A percentile compares a stretch with the other conserved stretches of the same genome.
Evolutionary conservation across 2,888 invertebrate genomes (phyloP).

Genomic region (Thereva unica): DNA sequence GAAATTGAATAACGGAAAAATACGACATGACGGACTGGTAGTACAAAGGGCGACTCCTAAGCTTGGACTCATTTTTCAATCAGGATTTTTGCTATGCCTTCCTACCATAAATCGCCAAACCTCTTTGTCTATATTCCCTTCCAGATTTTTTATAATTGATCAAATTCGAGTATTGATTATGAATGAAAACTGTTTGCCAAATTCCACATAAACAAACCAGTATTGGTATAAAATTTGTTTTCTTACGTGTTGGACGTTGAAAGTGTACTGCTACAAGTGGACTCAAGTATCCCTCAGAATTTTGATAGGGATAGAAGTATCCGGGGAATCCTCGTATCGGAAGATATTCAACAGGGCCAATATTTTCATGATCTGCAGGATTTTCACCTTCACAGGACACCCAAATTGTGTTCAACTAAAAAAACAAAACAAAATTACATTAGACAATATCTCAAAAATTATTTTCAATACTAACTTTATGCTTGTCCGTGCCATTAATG

Average conservation of each 20-base stretch:
- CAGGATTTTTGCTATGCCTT: too few species aligned
- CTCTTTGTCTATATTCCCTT: too few species aligned
- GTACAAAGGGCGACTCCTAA: too few species aligned
- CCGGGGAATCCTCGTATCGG: constrained; percentile 85
- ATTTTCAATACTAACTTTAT: constrained; percentile 47
- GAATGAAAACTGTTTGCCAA: too few species aligned
- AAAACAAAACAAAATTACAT: constrained; percentile 49
- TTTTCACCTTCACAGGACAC: constrained; percentile 93
- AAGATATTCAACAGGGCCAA: constrained; percentile 81
- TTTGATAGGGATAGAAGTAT: constrained; percentile 86
- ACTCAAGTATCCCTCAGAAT: constrained; percentile 84
- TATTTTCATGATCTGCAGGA: constrained; percentile 87
- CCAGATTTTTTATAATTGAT: too few species aligned
- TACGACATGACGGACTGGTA: too few species aligned
- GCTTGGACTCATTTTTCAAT: too few species aligned
- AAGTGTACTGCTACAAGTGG: constrained; percentile 87
- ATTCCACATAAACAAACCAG: too few species aligned
- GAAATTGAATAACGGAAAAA: too few species aligned
- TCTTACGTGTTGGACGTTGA: constrained; percentile 79
- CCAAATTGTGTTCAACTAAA: constrained; percentile 82
- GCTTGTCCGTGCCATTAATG: constrained; percentile 61
- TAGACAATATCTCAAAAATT: constrained; percentile 28
- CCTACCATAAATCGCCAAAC: too few species aligned
- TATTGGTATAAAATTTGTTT: not conserved
- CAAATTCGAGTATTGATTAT: too few species aligned